Conservation (phyloP, 2,888 invertebrate species). For the Leptopilina drosophilae region DNA sequence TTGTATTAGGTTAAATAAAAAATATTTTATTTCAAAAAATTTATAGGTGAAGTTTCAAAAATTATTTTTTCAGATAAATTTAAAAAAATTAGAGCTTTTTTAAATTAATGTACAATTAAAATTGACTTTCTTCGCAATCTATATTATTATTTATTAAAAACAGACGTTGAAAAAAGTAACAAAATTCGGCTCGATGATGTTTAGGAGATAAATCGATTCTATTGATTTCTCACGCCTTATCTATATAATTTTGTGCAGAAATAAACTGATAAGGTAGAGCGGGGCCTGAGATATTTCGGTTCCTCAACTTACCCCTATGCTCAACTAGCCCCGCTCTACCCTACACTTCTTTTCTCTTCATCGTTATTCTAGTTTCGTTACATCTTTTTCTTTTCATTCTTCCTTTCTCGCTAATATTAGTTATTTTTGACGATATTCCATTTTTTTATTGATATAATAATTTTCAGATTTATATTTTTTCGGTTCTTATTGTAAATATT, state of each 20-base stretch:
- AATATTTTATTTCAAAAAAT: no score
- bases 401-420: not conserved
- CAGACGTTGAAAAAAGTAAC: not conserved
- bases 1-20: no score
- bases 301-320: no score
- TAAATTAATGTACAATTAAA: no score
- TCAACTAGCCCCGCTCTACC: no score
- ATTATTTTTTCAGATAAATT: no score
- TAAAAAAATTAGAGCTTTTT: no score
- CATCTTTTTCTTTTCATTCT: not conserved
- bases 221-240: conserved; percentile 9
- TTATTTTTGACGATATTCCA: no score
- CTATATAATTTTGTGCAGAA: not conserved
- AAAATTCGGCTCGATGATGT: not conserved
- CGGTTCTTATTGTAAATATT: not conserved
- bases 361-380: not conserved
- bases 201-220: not conserved
- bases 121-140: no score
- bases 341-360: not conserved
- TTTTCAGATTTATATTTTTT: not conserved
- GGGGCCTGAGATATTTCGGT: no score
- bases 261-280: not conserved
- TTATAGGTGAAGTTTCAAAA: no score
- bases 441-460: not conserved
- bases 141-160: no score